Percentiles rank a stretch among this genome's conserved stretches.
Evolutionary conservation across 2,113 vertebrate species (phyloP).

Genomic region (Mola mola): DNA sequence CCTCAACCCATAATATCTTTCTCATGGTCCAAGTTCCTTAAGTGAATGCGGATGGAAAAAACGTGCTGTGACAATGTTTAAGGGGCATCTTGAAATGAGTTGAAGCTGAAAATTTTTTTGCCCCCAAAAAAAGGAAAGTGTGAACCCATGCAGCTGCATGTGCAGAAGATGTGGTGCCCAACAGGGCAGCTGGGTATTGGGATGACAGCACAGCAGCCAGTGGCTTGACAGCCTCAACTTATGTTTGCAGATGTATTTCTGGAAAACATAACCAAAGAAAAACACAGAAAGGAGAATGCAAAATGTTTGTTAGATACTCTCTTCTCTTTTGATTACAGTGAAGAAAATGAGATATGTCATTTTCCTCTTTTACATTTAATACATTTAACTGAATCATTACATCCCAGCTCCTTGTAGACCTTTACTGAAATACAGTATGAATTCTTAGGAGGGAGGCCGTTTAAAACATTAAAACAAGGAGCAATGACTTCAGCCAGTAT

Average conservation of each 20-base stretch:
- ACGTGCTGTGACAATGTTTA: constrained; percentile 31
- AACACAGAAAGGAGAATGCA: background rate
- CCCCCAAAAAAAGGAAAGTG: constrained; percentile 9
- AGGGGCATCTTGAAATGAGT: constrained; percentile 37
- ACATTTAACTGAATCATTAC: too few relatives aligned
- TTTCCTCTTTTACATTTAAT: background rate
- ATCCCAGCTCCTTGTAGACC: too few relatives aligned
- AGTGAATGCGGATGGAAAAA: constrained; percentile 15
- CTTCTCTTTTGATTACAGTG: too few relatives aligned
- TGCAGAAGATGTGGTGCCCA: constrained; percentile 15
- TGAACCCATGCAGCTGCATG: constrained; percentile 31
- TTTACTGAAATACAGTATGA: too few relatives aligned
- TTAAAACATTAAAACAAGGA: too few relatives aligned
- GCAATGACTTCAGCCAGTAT: too few relatives aligned
- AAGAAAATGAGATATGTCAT: background rate
- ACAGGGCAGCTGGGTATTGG: constrained; percentile 25
- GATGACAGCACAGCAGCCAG: constrained; percentile 38
- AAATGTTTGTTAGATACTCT: too few relatives aligned
- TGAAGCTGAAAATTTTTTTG: constrained; percentile 22
- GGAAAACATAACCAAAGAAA: background rate
- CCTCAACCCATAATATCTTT: constrained; percentile 9
- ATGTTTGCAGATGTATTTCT: constrained; percentile 8
- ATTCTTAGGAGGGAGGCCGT: too few relatives aligned
- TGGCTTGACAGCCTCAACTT: constrained; percentile 20
- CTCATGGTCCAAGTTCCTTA: constrained; percentile 18